Conservation (phyloP, 2,113 vertebrate species). For the Dicaeum eximium region DNA sequence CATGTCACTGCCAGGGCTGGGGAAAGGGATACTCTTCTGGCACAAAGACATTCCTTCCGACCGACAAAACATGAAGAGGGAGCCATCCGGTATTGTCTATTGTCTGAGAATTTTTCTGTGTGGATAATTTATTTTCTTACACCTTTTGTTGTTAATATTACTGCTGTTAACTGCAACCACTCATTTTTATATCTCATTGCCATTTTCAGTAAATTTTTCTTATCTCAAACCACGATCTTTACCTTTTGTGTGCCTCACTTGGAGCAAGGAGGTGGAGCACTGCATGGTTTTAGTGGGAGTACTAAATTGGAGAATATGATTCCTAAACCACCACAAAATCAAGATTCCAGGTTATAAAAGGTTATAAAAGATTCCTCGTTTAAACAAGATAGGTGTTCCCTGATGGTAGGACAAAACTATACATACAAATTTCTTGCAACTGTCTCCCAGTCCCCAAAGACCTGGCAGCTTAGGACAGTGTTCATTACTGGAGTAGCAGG, state of each 20-base stretch:
- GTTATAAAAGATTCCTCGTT: too few species aligned
- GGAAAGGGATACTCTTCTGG: neutral
- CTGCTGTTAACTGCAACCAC: neutral
- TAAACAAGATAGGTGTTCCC: neutral
- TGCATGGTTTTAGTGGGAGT: rapidly evolving
- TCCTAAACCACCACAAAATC: neutral
- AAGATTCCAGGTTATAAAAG: neutral
- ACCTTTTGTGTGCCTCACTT: neutral
- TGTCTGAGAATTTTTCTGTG: neutral
- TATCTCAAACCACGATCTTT: neutral
- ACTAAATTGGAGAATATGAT: neutral
- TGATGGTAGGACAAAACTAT: neutral
- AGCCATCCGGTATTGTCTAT: rapidly evolving
- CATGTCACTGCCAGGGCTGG: neutral
- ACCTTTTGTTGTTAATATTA: neutral
- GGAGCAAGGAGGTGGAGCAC: neutral
- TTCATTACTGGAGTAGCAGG: neutral
- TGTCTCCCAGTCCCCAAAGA: neutral
- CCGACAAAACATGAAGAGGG: rapidly evolving
- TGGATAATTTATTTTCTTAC: neutral
- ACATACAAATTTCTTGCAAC: neutral
- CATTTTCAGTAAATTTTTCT: neutral
- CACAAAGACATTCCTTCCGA: neutral
- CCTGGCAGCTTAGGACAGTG: neutral
- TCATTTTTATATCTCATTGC: neutral